Conservation (phyloP, 2,113 vertebrate species). For the Balaeniceps rex region DNA sequence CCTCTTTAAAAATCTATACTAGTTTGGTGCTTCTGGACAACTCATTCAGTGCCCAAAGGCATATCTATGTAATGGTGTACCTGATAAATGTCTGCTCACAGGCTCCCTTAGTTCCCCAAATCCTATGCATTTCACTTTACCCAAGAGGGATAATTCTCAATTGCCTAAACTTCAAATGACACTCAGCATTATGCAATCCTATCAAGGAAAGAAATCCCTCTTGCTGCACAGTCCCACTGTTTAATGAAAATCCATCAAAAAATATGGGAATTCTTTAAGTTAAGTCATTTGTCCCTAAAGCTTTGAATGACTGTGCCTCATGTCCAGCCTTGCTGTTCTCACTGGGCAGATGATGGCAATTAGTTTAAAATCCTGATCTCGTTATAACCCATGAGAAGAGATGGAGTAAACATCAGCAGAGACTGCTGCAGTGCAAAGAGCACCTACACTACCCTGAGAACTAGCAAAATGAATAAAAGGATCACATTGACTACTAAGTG, state of each 20-base stretch:
- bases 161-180: not conserved
- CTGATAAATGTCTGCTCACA: not conserved
- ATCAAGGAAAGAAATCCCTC: not conserved
- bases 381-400: not conserved
- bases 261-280: not conserved
- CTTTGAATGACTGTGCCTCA: not conserved
- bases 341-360: not conserved
- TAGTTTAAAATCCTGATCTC: not conserved
- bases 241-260: not conserved
- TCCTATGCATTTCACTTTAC: not conserved
- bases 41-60: not conserved
- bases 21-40: not conserved
- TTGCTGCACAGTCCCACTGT: not conserved
- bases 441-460: not conserved
- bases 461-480: not conserved
- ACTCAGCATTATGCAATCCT: not conserved
- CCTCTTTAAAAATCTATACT: not conserved
- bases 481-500: not conserved
- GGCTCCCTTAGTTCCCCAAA: not conserved
- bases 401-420: not conserved
- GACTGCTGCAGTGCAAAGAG: conserved; percentile 3
- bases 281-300: not conserved
- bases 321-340: not conserved
- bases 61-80: not conserved
- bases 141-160: not conserved